These are phyloP conservation scores for Drosophila dunni DNA, from an alignment of 1,140 invertebrate genomes.

Conservation along the genomic window DNA sequence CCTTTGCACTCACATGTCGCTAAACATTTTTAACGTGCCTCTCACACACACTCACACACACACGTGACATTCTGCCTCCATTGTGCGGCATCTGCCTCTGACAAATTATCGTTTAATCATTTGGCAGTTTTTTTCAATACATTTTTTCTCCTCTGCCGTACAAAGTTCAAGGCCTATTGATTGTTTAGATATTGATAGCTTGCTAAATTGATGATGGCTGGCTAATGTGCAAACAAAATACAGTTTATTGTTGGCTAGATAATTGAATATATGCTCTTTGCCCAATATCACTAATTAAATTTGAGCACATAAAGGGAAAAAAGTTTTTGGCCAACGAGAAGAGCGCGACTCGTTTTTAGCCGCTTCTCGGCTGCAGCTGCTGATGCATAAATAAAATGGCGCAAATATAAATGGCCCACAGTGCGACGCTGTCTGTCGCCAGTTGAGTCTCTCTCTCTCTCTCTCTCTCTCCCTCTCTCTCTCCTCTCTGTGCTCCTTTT, in stretches of 20 bases:
- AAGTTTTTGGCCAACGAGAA: constrained; percentile 7
- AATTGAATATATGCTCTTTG: constrained; percentile 17
- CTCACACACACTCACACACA: constrained; percentile 10
- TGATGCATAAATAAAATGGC: constrained; percentile 69
- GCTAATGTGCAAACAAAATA: constrained; percentile 11
- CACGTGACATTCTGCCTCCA: constrained; percentile 32
- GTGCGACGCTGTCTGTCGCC: constrained; percentile 34
- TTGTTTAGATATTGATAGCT: constrained; percentile 36
- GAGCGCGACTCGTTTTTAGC: constrained; percentile 29
- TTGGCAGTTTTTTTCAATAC: constrained; percentile 34
- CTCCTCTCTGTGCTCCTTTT: background rate
- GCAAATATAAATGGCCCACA: constrained; percentile 58
- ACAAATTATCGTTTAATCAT: constrained; percentile 82
- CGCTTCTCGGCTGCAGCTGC: constrained; percentile 46
- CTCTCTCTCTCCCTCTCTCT: background rate
- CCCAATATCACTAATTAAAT: constrained; percentile 33
- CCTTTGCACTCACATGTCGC: constrained; percentile 10
- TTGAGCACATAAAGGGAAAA: constrained; percentile 2
- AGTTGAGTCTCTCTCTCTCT: background rate
- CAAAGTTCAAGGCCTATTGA: constrained; percentile 52
- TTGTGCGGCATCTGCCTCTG: constrained; percentile 59
- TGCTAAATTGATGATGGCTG: constrained; percentile 25
- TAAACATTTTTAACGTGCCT: constrained; percentile 38
- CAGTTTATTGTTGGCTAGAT: constrained; percentile 19
- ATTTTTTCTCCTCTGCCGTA: constrained; percentile 3